phyloP scores from a whole-genome alignment of 2,113 vertebrate species.

The Myrmecophaga tridactyla region DNA sequence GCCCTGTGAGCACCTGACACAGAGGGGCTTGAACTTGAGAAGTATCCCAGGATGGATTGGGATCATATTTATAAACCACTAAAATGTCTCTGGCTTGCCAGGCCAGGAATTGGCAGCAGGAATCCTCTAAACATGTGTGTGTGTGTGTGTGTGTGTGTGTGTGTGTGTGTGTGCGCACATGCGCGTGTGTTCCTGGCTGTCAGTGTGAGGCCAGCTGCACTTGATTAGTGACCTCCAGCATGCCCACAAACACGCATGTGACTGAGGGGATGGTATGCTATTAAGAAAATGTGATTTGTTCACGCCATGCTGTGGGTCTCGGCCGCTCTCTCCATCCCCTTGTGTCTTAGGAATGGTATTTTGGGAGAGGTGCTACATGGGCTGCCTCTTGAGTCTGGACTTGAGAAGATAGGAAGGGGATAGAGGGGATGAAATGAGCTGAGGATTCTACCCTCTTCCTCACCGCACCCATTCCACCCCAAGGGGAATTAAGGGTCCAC shows the following conservation, averaged over 20 bases:
- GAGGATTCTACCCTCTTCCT: neutral
- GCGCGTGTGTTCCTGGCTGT: neutral
- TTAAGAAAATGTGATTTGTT: conserved; percentile 64
- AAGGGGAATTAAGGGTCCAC: neutral
- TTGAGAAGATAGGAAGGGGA: neutral
- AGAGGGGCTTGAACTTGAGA: conserved; percentile 45
- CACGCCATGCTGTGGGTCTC: neutral
- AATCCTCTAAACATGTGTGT: neutral
- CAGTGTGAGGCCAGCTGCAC: conserved; percentile 57
- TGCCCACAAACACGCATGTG: conserved; percentile 12
- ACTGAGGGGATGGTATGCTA: conserved; percentile 6
- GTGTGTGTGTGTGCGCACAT: neutral
- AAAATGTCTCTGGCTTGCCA: conserved; percentile 71
- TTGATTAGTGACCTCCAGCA: conserved; percentile 58
- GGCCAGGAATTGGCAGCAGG: conserved; percentile 59
- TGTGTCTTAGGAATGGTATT: neutral
- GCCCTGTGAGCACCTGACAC: conserved; percentile 60
- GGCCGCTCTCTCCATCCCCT: neutral
- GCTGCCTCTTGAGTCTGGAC: neutral
- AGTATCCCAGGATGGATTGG: conserved; percentile 48
- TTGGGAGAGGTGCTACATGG: neutral
- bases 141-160: neutral
- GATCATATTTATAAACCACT: conserved; percentile 69
- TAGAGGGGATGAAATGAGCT: neutral
- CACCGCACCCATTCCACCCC: neutral